Percentiles rank a stretch among this genome's conserved stretches.
Evolutionary conservation across 2,797 vertebrate genomes (phyloP).

Genomic region (Rhinogobio ventralis): DNA sequence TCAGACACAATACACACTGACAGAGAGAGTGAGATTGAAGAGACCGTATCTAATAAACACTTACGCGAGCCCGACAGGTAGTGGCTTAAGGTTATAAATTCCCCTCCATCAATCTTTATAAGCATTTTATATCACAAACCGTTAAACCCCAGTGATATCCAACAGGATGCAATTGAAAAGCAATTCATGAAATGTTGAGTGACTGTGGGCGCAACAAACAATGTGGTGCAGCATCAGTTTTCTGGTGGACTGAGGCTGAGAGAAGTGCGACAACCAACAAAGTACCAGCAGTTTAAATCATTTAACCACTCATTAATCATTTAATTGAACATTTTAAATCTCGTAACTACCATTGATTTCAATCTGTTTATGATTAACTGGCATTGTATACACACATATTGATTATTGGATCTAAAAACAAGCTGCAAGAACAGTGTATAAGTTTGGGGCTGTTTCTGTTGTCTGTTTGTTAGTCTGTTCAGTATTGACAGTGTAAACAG

Average conservation of each 20-base stretch:
- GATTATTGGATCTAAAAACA: conserved; percentile 29
- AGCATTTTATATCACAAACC: conserved; percentile 37
- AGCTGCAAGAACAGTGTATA: neutral
- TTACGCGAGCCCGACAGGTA: conserved; percentile 31
- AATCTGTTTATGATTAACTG: neutral
- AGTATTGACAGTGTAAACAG: conserved; percentile 27
- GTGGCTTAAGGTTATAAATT: conserved; percentile 55
- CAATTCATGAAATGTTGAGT: conserved; percentile 29
- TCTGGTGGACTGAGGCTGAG: conserved; percentile 40
- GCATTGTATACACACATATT: conserved; percentile 13
- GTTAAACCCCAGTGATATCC: conserved; percentile 33
- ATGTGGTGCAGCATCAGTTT: conserved; percentile 20
- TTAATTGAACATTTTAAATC: conserved; percentile 9
- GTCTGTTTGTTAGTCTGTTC: conserved; percentile 17
- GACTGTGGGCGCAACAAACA: conserved; percentile 36
- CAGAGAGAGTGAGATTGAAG: conserved; percentile 36
- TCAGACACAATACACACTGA: conserved; percentile 46
- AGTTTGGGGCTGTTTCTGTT: neutral
- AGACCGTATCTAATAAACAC: conserved; percentile 46
- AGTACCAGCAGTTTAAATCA: conserved; percentile 1
- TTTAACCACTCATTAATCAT: neutral
- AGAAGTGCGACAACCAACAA: neutral
- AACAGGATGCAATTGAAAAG: conserved; percentile 37
- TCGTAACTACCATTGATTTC: conserved; percentile 12
- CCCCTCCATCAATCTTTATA: conserved; percentile 44